Base-by-base conservation (phyloP, 2,888 invertebrate genomes). In the Ochropleura plecta region DNA sequence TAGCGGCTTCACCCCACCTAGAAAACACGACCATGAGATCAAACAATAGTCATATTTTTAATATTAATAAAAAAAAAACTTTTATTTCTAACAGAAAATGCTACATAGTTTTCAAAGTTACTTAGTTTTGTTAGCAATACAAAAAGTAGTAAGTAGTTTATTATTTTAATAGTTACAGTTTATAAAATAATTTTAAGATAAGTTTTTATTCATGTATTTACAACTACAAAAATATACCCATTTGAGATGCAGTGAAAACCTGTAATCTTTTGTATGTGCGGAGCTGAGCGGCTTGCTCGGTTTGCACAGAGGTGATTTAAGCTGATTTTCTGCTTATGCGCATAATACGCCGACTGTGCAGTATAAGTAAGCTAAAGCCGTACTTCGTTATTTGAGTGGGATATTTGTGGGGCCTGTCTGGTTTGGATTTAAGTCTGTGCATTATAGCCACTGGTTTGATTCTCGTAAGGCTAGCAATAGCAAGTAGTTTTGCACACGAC, bases 221-320 rank as follows among this genome's bases (percentile, higher is more conserved):
- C 57, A 70, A 80, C 70, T 62, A 16, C 79, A 79, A 74, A 77
- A 67, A 72, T 81, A 53, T 12, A 57, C 51, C 42, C 5, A 40
- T 68, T 76, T 46, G 67, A 49, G 53, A 76, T 81, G 85, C 81
- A 83, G 67, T 78, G 74, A 76, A 70, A 82, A 78, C 70, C 63
- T 51, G 68, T 86, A 85, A 86, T 86, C 86, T 85, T 76, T 65
- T 79, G 83, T 78, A 68, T 73, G 83, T 81, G 82, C 71, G 78
- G 79, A 55, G 71, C 70, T 79, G 65, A 79, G 78, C 76, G 82
- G 82, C 81, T 84, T 87, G 84, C 53, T 60, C 46, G 63, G 79
- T 82, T 76, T 40, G 57, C 82, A 78, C 86, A 81, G 85, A 82
- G 85, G 87, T 84, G 87, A 81, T 60, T 62, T 80, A 78, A 83